Evolutionary conservation across 1,140 invertebrate species (phyloP), one percentile per base, ranked within the genome.

Genomic region (Aricia agestis): DNA sequence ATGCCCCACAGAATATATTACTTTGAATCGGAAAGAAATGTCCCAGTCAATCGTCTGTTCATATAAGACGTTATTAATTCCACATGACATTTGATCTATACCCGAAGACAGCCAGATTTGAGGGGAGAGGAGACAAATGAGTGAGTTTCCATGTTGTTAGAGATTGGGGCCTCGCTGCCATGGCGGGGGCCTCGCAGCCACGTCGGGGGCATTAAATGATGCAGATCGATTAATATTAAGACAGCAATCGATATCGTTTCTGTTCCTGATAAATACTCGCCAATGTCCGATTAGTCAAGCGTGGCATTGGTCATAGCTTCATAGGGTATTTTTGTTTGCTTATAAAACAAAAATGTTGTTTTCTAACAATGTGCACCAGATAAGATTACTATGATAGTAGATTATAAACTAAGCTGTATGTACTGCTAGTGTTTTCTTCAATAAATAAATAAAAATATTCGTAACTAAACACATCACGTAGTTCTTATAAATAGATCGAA

Each of bases 121-220:
- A 80, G 86, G 87, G 82, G 79, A 80, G 78, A 71, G 66, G 82
- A 84, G 84, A 88, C 86, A 86, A 90, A 90, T 87, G 82, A 81
- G 74, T 78, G 82, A 83, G 86, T 85, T 86, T 85, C 84, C 83
- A 71, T 88, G 80, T 80, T 80, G 78, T 72, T 75, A 80, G 77
- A 63, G 77, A 63, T 11, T 25, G 58, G 58, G 58, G n/a, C 58
- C 36, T 82, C 76, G 74, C 71, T 71, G 75, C 75, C 75, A 52
- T 52, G 45, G 45, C 11, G 45, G 45, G 82, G 81, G 78, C 70
- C 68, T 82, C 76, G 74, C 71, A 70, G 75, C 75, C 76, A 52
- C 13, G 45, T 3, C 45, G 45, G 45, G 81, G 81, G 78, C 70
- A 67, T 83, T 84, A 72, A 76, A 75, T 68, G 76, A 73, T 57